Percentiles rank a stretch among this genome's conserved stretches.
Conservation (phyloP, 2,113 vertebrate genomes). For the Terrapene triunguis region DNA sequence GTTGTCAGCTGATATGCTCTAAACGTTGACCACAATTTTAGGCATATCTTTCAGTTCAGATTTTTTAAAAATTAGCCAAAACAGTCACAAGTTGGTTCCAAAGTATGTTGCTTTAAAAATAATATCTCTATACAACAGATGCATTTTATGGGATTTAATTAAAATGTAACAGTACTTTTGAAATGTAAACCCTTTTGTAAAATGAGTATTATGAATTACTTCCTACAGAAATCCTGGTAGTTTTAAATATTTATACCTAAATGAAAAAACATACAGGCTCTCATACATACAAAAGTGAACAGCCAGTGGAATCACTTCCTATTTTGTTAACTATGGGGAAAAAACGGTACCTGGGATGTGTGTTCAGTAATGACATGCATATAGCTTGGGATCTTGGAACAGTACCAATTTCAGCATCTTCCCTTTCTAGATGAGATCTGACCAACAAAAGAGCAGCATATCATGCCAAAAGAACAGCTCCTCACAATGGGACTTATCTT, state of each 20-base stretch:
- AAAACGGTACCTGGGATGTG: background rate
- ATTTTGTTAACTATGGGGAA: background rate
- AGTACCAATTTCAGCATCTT: background rate
- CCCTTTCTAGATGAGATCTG: fast-evolving
- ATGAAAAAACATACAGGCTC: slow-evolving; percentile 52
- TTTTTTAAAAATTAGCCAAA: background rate
- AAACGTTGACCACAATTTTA: background rate
- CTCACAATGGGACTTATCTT: background rate
- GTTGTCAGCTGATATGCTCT: background rate
- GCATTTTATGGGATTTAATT: slow-evolving; percentile 32
- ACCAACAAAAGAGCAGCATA: background rate
- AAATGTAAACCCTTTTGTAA: slow-evolving; percentile 55
- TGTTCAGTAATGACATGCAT: background rate
- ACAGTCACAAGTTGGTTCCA: background rate
- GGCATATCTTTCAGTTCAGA: background rate
- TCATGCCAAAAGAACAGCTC: fast-evolving
- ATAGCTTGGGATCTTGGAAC: background rate
- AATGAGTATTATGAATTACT: slow-evolving; percentile 49
- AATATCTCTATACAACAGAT: background rate
- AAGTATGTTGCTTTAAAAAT: background rate
- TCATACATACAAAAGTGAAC: slow-evolving; percentile 18
- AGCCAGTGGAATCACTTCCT: slow-evolving; percentile 54
- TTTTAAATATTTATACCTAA: slow-evolving; percentile 66
- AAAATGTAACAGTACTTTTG: slow-evolving; percentile 21
- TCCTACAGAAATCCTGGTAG: slow-evolving; percentile 53